Evolutionary conservation across 2,113 vertebrate genomes (phyloP).

Genomic region (Excalfactoria chinensis): DNA sequence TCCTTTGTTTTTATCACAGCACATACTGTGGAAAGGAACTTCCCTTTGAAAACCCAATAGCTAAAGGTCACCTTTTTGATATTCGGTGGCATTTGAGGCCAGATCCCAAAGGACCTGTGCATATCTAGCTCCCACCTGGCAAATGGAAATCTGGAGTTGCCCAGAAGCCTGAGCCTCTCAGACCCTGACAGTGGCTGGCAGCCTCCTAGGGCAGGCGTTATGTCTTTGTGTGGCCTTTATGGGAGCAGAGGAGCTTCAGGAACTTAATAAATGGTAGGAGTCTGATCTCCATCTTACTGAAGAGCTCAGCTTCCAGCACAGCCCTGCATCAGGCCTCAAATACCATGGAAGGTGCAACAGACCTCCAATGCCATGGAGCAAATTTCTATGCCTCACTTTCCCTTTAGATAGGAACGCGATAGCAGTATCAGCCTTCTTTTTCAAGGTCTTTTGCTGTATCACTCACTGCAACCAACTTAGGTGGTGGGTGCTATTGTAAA

Average conservation of each 20-base stretch:
- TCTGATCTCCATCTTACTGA: background rate
- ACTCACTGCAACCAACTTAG: fast-evolving
- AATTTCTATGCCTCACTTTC: background rate
- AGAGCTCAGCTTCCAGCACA: fast-evolving
- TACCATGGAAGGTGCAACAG: fast-evolving
- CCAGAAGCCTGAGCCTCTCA: background rate
- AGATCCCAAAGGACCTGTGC: background rate
- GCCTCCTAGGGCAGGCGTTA: background rate
- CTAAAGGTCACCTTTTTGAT: fast-evolving
- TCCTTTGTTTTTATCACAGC: background rate
- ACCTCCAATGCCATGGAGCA: fast-evolving
- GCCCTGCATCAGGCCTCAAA: background rate
- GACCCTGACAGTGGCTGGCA: background rate
- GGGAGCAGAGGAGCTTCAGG: fast-evolving
- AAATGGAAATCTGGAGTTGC: background rate
- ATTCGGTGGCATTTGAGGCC: background rate
- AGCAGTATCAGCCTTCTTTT: background rate
- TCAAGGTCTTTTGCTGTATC: background rate
- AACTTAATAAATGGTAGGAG: fast-evolving
- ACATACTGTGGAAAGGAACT: background rate
- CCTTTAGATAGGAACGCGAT: background rate
- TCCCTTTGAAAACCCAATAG: background rate
- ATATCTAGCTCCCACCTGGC: background rate
- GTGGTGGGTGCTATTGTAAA: background rate
- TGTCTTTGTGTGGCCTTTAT: fast-evolving